A percentile compares a stretch with the other conserved stretches of the same genome.
Evolutionary conservation across 2,797 vertebrate species (phyloP).

Genomic region (Xiphorhynchus erythropygius): DNA sequence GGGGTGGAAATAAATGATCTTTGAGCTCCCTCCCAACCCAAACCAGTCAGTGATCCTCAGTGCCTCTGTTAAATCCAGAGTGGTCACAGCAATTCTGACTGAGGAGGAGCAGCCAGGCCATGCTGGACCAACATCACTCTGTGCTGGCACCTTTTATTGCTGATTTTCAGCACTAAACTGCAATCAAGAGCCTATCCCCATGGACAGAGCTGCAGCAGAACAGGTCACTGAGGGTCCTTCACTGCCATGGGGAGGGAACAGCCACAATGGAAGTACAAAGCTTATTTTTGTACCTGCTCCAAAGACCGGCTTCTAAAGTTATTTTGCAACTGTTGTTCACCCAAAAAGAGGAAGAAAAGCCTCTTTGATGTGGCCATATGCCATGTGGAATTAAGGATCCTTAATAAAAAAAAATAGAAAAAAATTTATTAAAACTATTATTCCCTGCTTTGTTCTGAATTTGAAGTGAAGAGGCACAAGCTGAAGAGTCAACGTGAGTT

Average conservation of each 20-base stretch:
- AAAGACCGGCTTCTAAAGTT: neutral
- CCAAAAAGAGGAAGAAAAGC: neutral
- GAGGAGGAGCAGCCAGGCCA: neutral
- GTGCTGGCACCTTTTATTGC: accelerated
- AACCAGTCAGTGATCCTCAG: neutral
- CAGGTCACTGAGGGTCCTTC: neutral
- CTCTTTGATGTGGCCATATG: neutral
- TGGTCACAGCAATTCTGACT: accelerated
- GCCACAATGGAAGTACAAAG: neutral
- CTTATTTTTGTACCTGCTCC: neutral
- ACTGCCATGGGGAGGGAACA: accelerated
- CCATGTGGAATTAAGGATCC: neutral
- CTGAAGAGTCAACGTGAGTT: neutral
- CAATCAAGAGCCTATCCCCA: neutral
- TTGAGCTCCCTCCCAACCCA: neutral
- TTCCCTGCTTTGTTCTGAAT: neutral
- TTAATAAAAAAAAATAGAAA: neutral
- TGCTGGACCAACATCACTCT: neutral
- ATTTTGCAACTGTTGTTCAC: neutral
- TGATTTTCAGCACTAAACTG: neutral
- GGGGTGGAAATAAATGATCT: neutral
- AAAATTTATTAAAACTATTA: neutral
- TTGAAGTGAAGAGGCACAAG: neutral
- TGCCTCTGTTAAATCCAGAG: neutral
- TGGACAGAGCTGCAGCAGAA: neutral